phyloP scores from a whole-genome alignment of 2,797 vertebrate genomes.

The Antrozous pallidus region DNA sequence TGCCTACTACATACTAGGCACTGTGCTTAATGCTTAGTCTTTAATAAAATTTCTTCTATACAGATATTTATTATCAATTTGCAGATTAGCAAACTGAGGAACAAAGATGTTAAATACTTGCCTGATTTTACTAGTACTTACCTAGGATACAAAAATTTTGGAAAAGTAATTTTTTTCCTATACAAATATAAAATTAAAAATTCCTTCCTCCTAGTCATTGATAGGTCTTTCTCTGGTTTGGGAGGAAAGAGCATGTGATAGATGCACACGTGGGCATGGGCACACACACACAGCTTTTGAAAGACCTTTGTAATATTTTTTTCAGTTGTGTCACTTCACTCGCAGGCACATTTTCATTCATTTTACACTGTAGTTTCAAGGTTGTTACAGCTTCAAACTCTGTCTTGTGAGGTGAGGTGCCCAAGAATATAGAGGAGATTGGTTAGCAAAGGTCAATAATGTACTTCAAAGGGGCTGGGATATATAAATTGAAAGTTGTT shows the following conservation, averaged over 20 bases:
- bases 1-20: not conserved
- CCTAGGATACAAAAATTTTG: not conserved
- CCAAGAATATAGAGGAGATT: conserved; percentile 23
- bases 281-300: not conserved
- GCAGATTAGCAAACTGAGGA: not conserved
- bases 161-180: not conserved
- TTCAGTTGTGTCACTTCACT: not conserved
- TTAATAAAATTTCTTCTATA: not conserved
- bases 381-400: not conserved
- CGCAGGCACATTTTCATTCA: not conserved
- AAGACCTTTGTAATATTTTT: not conserved
- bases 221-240: not conserved
- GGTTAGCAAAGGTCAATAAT: conserved; percentile 45
- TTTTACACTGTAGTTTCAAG: conserved; percentile 15
- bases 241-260: not conserved
- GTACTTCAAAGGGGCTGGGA: conserved; percentile 48
- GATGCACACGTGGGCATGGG: not conserved
- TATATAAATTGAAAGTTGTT: conserved; percentile 60
- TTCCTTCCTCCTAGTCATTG: not conserved
- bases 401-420: conserved; percentile 1
- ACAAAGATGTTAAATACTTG: not conserved
- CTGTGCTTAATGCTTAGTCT: not conserved
- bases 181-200: not conserved
- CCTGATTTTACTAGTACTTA: not conserved
- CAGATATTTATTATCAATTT: not conserved